Percentiles rank a stretch among this genome's conserved stretches.
phyloP scores from a whole-genome alignment of 2,888 invertebrate species.

The Morpho achilles region DNA sequence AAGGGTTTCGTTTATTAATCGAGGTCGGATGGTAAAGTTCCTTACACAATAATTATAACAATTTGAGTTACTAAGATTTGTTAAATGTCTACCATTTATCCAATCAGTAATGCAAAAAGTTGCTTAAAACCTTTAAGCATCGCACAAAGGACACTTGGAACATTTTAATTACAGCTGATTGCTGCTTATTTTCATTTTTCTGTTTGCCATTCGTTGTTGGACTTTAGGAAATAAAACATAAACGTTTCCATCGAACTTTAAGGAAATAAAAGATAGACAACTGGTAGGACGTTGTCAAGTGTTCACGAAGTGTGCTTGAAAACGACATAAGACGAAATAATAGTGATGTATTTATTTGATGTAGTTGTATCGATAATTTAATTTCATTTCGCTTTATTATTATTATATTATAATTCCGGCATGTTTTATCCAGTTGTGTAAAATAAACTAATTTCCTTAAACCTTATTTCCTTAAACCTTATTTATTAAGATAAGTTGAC shows the following conservation, averaged over 20 bases:
- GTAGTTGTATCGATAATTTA: constrained; percentile 4
- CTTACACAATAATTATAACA: background rate
- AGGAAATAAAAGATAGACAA: constrained; percentile 4
- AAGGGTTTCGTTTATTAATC: too few species aligned
- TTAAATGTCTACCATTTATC: constrained; percentile 1
- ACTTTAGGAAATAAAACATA: too few species aligned
- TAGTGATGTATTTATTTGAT: constrained; percentile 1
- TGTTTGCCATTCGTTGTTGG: background rate
- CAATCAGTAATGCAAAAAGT: too few species aligned
- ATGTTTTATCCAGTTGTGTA: too few species aligned
- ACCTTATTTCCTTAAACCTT: too few species aligned
- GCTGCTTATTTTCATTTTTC: background rate
- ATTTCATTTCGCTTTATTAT: background rate
- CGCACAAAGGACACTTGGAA: constrained; percentile 2
- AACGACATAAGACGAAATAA: constrained; percentile 5
- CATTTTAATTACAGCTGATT: constrained; percentile 9
- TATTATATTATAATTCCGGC: too few species aligned
- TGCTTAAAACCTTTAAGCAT: background rate
- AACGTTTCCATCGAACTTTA: background rate
- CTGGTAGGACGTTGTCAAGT: constrained; percentile 2
- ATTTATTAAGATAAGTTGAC: too few species aligned
- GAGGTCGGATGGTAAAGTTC: background rate
- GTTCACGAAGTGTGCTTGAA: constrained; percentile 3
- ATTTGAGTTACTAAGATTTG: background rate
- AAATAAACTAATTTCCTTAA: too few species aligned